Percentiles rank a stretch among this genome's conserved stretches.
These are phyloP conservation scores for Benthosema pterotum DNA, from an alignment of 2,797 vertebrate genomes.

Conservation along the genomic window DNA sequence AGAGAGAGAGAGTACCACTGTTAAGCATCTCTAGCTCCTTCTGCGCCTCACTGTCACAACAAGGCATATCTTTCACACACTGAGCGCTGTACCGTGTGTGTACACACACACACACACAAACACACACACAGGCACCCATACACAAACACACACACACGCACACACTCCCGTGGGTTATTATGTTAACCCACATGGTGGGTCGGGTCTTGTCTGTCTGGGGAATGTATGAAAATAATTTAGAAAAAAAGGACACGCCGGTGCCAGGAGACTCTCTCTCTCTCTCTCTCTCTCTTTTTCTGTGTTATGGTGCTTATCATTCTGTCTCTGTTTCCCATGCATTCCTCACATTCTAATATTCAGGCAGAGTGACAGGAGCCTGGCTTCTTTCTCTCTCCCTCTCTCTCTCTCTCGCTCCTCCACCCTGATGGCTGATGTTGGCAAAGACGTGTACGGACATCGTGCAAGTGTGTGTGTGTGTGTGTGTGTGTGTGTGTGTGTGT, in stretches of 20 bases:
- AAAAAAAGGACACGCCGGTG: not conserved
- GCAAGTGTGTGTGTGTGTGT: not conserved
- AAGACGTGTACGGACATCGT: too few species aligned
- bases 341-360: slow-evolving; percentile 16
- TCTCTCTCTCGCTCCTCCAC: not conserved
- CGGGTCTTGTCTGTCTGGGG: slow-evolving; percentile 25
- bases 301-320: slow-evolving; percentile 24
- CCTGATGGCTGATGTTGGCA: too few species aligned
- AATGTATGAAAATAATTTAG: slow-evolving; percentile 8
- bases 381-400: not conserved
- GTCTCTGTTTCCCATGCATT: slow-evolving; percentile 36
- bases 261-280: slow-evolving; percentile 3
- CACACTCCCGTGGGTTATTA: slow-evolving; percentile 5
- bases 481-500: not conserved
- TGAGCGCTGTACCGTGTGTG: too few species aligned
- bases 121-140: slow-evolving; percentile 2
- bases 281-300: slow-evolving; percentile 5
- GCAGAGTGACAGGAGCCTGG: slow-evolving; percentile 1
- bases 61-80: not conserved
- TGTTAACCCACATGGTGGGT: slow-evolving; percentile 7
- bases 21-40: not conserved
- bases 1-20: slow-evolving; percentile 2
- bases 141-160: slow-evolving; percentile 2
- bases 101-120: slow-evolving; percentile 4
- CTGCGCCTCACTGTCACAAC: not conserved